Evolutionary conservation across 2,797 vertebrate genomes (phyloP).

Genomic region (Uromys caudimaculatus): DNA sequence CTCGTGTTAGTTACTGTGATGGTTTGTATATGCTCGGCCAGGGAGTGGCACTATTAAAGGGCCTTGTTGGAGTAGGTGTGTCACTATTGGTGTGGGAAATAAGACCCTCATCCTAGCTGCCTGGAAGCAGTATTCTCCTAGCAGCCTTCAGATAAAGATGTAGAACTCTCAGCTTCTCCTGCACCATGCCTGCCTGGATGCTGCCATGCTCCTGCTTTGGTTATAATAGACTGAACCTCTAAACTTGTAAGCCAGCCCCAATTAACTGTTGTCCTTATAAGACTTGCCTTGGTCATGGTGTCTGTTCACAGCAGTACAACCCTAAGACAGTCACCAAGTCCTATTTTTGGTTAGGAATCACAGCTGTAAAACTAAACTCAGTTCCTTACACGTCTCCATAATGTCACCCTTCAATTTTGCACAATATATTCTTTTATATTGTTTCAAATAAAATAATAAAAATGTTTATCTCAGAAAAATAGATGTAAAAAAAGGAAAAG

Average conservation of each 20-base stretch:
- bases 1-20: slow-evolving; percentile 82
- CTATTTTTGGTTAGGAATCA: slow-evolving; percentile 87
- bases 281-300: background rate
- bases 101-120: background rate
- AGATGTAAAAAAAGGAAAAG: background rate
- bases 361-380: slow-evolving; percentile 88
- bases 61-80: background rate
- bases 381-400: slow-evolving; percentile 87
- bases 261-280: background rate
- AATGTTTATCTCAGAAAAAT: background rate
- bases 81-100: background rate
- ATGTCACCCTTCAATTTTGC: slow-evolving; percentile 95
- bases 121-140: background rate
- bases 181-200: background rate
- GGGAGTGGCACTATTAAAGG: background rate
- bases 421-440: slow-evolving; percentile 99
- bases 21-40: background rate
- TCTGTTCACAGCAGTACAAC: background rate
- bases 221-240: background rate
- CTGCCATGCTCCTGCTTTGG: background rate
- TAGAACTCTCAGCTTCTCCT: background rate
- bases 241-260: background rate
- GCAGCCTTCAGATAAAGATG: background rate
- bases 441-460: slow-evolving; percentile 95
- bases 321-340: slow-evolving; percentile 79